These are phyloP conservation scores for Mongoloraphidia duomilia DNA, from an alignment of 2,888 invertebrate genomes.

Conservation along the genomic window DNA sequence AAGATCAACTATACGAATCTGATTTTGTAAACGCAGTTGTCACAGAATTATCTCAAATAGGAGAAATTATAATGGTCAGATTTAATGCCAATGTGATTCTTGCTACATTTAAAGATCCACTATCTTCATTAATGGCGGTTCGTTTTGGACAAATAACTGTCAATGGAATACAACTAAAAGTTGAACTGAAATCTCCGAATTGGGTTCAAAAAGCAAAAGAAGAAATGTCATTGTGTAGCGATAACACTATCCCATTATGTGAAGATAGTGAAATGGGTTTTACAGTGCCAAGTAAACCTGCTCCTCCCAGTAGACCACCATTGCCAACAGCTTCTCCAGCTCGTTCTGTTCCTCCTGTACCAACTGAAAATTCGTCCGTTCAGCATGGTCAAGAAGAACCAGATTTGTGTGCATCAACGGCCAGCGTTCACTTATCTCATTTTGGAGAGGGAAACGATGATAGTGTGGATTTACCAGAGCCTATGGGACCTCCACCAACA, in stretches of 20 bases:
- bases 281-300: conserved; percentile 33
- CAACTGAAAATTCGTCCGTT: conserved; percentile 17
- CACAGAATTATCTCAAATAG: conserved; percentile 68
- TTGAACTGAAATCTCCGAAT: conserved; percentile 68
- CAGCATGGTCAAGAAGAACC: neutral
- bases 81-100: conserved; percentile 82
- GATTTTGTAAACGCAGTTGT: conserved; percentile 64
- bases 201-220: conserved; percentile 73
- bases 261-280: conserved; percentile 24
- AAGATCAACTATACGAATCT: conserved; percentile 58
- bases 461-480: neutral
- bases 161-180: conserved; percentile 47
- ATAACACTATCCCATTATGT: conserved; percentile 69
- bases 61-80: conserved; percentile 80
- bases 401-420: neutral
- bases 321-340: conserved; percentile 27
- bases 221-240: conserved; percentile 71
- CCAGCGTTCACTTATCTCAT: too few relatives aligned
- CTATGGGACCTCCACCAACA: conserved; percentile 7
- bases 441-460: too few relatives aligned
- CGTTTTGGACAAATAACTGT: conserved; percentile 34
- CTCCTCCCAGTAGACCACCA: conserved; percentile 39
- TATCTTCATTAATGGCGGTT: conserved; percentile 66
- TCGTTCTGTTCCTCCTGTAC: conserved; percentile 11
- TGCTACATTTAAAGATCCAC: conserved; percentile 84